Evolutionary conservation across 23 tunicate genomes (phyloP).

Genomic region (Ciona savignyi): DNA sequence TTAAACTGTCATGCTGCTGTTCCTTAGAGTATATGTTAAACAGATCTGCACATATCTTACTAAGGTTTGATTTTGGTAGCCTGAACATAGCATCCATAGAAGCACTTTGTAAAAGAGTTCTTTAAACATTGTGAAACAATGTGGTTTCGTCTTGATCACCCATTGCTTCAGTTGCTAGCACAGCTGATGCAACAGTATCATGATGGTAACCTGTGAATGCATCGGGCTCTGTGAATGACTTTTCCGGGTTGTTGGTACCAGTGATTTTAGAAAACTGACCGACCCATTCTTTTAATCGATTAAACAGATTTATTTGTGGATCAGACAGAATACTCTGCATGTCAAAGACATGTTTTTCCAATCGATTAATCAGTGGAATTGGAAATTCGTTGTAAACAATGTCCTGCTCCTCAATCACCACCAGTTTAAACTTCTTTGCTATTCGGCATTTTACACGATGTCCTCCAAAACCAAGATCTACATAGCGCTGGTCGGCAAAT

Average conservation of each 20-base stretch:
- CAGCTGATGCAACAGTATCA: conserved; percentile 53
- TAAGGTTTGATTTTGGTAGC: conserved; percentile 11
- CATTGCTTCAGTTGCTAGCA: conserved; percentile 14
- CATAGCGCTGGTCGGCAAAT: conserved; percentile 46
- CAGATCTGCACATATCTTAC: conserved; percentile 3
- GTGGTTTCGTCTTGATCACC: background rate
- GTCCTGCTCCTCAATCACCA: conserved; percentile 49
- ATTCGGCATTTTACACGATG: conserved; percentile 63
- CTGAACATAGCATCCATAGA: too few relatives aligned
- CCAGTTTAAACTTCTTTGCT: conserved; percentile 29
- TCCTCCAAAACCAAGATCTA: conserved; percentile 62
- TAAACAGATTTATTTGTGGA: background rate
- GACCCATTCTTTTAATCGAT: conserved; percentile 15
- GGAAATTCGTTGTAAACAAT: conserved; percentile 43
- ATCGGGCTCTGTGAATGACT: conserved; percentile 4
- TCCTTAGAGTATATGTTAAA: conserved; percentile 14
- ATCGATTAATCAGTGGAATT: conserved; percentile 48
- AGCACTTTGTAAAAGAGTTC: too few relatives aligned
- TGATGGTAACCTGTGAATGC: conserved; percentile 41
- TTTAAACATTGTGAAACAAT: too few relatives aligned
- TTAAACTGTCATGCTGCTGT: too few relatives aligned
- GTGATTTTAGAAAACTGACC: background rate
- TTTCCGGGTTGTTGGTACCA: background rate
- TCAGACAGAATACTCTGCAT: conserved; percentile 13
- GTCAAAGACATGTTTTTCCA: conserved; percentile 41